These are phyloP conservation scores for Euura lappo DNA, from an alignment of 1,140 invertebrate species.

Conservation along the genomic window DNA sequence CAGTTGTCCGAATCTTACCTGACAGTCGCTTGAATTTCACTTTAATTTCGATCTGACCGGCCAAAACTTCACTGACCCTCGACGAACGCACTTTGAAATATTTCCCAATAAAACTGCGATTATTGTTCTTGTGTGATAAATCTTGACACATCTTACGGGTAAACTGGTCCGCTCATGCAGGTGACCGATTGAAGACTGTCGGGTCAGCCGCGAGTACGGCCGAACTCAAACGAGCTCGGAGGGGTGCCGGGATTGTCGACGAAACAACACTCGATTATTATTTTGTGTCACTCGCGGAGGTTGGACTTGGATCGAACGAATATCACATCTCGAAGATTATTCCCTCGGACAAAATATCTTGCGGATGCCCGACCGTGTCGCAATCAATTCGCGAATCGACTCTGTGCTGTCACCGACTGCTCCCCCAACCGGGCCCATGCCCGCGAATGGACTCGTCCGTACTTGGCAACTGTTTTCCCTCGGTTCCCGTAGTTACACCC, in stretches of 20 bases:
- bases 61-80: constrained; percentile 16
- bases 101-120: constrained; percentile 21
- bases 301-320: neutral
- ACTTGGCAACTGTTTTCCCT: constrained; percentile 6
- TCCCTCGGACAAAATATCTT: neutral
- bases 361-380: neutral
- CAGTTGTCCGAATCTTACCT: constrained; percentile 24
- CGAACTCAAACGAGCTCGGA: constrained; percentile 31
- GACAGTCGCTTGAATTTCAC: constrained; percentile 36
- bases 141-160: constrained; percentile 37
- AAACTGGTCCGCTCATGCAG: constrained; percentile 32
- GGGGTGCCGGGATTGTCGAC: constrained; percentile 13
- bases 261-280: neutral
- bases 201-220: constrained; percentile 32
- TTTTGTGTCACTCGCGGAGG: neutral
- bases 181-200: constrained; percentile 38
- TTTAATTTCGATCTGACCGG: constrained; percentile 28
- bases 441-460: neutral
- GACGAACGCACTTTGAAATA: constrained; percentile 19
- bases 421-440: too few species aligned
- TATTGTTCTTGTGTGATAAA: constrained; percentile 29
- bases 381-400: neutral
- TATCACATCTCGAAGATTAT: neutral
- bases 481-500: neutral
- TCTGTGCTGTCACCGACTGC: neutral